Evolutionary conservation across 2,888 invertebrate species (phyloP).

Genomic region (Sarcophaga carnaria): DNA sequence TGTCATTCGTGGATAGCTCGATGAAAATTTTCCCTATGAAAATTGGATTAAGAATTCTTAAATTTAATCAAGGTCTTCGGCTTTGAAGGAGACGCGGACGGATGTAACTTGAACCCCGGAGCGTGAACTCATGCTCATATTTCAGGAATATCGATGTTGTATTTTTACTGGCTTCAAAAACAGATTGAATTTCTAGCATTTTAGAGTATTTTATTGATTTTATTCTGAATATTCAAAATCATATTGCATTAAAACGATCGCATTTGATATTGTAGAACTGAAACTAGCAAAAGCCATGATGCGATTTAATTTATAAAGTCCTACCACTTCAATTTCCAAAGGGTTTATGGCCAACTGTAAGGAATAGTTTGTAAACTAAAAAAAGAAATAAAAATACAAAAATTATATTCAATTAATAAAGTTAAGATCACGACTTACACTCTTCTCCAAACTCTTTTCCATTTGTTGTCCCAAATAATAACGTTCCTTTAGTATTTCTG

Average conservation of each 20-base stretch:
- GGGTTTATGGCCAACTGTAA: conserved; percentile 50
- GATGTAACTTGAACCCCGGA: too few species aligned
- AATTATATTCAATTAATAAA: neutral
- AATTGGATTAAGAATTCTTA: too few species aligned
- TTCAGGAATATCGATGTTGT: too few species aligned
- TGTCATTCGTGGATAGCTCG: too few species aligned
- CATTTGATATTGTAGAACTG: conserved; percentile 57
- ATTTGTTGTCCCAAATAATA: neutral
- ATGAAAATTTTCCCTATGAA: too few species aligned
- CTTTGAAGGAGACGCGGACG: too few species aligned
- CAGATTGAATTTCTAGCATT: neutral
- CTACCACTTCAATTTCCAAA: conserved; percentile 27
- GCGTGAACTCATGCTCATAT: too few species aligned
- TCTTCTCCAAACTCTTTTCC: conserved; percentile 5
- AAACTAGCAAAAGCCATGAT: conserved; percentile 57
- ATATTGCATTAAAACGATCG: conserved; percentile 64
- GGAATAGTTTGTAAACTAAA: conserved; percentile 44
- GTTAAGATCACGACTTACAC: conserved; percentile 24
- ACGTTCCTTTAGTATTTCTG: neutral
- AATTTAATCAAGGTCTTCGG: too few species aligned
- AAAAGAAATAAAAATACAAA: neutral
- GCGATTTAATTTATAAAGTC: conserved; percentile 46
- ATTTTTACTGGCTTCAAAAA: neutral
- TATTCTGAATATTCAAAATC: conserved; percentile 48
- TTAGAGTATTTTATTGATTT: neutral